Percentiles rank a stretch among this genome's conserved stretches.
Conservation (phyloP, 2,113 vertebrate species). For the Psilopogon haemacephalus region DNA sequence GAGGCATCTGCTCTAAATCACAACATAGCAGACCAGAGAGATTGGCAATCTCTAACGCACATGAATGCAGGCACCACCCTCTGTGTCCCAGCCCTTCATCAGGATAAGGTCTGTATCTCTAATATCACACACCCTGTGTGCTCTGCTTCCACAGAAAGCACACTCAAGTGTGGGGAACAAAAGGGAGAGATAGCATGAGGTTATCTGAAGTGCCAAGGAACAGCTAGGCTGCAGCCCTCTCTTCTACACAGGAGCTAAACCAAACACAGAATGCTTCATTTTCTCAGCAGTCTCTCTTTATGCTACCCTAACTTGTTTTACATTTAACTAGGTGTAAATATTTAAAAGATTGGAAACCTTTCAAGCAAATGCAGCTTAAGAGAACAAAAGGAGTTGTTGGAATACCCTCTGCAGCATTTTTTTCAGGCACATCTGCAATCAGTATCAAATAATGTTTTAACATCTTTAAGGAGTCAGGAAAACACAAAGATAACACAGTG, state of each 20-base stretch:
- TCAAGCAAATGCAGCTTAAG: neutral
- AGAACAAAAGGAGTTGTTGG: neutral
- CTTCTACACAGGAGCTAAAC: neutral
- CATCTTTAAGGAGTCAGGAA: neutral
- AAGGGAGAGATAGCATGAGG: neutral
- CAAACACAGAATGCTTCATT: neutral
- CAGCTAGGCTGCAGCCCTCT: neutral
- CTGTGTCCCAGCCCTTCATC: neutral
- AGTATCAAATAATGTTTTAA: neutral
- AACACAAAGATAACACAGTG: neutral
- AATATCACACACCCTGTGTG: neutral
- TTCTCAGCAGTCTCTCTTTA: neutral
- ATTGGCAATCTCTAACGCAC: neutral
- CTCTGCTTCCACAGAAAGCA: neutral
- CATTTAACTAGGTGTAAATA: neutral
- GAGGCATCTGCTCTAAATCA: neutral
- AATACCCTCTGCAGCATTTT: neutral
- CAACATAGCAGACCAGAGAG: neutral
- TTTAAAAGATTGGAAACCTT: neutral
- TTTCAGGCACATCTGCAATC: neutral
- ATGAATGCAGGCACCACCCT: neutral
- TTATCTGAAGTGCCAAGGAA: neutral
- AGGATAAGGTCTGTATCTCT: neutral
- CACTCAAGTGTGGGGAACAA: neutral
- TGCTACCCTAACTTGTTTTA: neutral